Base-by-base conservation (phyloP, 2,113 vertebrate genomes). In the Callaeas wilsoni region DNA sequence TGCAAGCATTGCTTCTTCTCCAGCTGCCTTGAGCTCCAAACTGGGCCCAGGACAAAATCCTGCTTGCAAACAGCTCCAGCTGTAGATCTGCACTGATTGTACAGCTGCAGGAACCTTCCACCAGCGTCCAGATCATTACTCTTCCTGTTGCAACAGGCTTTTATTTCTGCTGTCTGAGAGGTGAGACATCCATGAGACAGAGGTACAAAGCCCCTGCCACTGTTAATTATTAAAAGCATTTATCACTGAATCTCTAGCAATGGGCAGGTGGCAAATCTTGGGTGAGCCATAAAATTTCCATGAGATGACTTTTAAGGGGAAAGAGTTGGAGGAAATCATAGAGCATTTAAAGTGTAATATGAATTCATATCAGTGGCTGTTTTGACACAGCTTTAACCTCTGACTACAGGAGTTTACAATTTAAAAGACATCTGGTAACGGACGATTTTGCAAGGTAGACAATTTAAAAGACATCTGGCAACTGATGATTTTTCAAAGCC, bases 391-490 rank as follows among this genome's bases (percentile, higher is more conserved):
- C 69, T 90, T 94, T 81, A 86, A 90, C 93, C 79, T 92, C 93
- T 90, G 83, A 60, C 73, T 94, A 41, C 62, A 86, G 73, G 60
- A 69, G 52, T 87, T 87, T 60, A 30, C 68, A 49, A 55, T 78
- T 94, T 70, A 64, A 88, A 93, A 96, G 93, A 69, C 91, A 94
- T 94, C 91, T 95, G 91, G 76, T 55, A 94, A 93, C 79, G 67
- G 79, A 63, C 6, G 6, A 44, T 84, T 89, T 63, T 91, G 69
- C 84, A 65, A 80, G 60, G 84, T 52, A 56, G 64, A 67, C 57
- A 49, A 68, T 92, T 88, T 57, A 84, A 90, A 79, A 87, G 83
- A 94, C 93, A 97, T 94, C 93, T 95, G 95, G 88, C 76, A 94
- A 95, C 86, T 52, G 89, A 88, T 67, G 79, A 35, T 50, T 88